Base-by-base conservation (phyloP, 2,113 vertebrate species). In the Hydrochoerus hydrochaeris region DNA sequence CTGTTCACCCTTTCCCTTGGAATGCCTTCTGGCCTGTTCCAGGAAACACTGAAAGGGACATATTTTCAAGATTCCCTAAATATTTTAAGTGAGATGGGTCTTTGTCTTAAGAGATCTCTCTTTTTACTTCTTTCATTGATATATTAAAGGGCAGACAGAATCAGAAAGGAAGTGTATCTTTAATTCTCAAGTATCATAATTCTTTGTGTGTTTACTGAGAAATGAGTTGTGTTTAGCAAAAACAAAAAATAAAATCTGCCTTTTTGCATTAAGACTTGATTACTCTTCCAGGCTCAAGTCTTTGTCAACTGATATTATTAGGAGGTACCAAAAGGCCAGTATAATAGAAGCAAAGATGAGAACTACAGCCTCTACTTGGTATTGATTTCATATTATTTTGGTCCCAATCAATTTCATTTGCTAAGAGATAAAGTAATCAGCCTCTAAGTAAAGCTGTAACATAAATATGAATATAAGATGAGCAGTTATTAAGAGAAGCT, bases 1-100 rank as follows among this genome's bases (percentile, higher is more conserved):
- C 73, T 77, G 86, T 69, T 82, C 85, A 85, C 93, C 83, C 80
- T 96, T 88, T 78, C 77, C 58, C 73, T 83, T 41, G 96, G 96
- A 97, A 95, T 97, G 92, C 60, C 92, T 95, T 97, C 96, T 96
- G 96, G 96, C 96, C 88, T 86, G 85, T 96, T 95, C 92, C 96
- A 97, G 95, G 88, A 94, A 92, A 97, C 67, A 32, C 7, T 46
- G 85, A 60, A 52, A 77, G 86, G 91, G 91, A 83, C 92, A 92
- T 85, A 95, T 90, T 94, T 96, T 85, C 81, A 82, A 84, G 63
- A 97, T 73, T 82, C 91, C 65, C 80, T 91, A 10, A 97, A 83
- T 78, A 73, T 24, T 46, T 41, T 54, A 94, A 58, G 52, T 75
- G 58, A 85, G 58, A n/a, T 2, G 49, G 54, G 49, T 60, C n/a